These are phyloP conservation scores for Rhynchonycteris naso DNA, from an alignment of 2,797 vertebrate species.

Conservation along the genomic window DNA sequence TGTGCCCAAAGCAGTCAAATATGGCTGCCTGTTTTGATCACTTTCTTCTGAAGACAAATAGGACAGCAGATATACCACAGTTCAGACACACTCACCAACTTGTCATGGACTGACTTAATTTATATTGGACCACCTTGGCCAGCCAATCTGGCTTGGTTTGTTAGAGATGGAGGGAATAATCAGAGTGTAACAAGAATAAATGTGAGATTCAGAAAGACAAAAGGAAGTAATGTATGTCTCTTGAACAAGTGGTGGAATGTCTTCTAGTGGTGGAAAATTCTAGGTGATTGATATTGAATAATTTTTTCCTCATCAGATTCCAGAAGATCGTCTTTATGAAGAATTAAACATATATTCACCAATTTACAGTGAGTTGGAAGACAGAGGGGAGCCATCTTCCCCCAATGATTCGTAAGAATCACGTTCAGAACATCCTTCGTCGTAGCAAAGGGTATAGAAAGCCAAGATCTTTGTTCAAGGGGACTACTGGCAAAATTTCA, in stretches of 20 bases:
- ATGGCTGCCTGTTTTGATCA: not conserved
- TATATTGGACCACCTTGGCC: not conserved
- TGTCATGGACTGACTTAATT: not conserved
- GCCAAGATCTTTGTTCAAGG: not conserved
- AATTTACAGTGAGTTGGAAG: slow-evolving; percentile 73
- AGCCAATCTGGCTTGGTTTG: not conserved
- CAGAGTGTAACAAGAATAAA: not conserved
- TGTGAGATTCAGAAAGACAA: not conserved
- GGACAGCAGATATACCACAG: not conserved
- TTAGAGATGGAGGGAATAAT: not conserved
- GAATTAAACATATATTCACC: slow-evolving; percentile 73
- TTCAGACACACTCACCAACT: not conserved
- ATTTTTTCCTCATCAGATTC: slow-evolving; percentile 53
- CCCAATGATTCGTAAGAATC: not conserved
- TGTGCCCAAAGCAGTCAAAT: not conserved
- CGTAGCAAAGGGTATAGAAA: not conserved
- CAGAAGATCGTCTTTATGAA: slow-evolving; percentile 77
- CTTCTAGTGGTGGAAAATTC: not conserved
- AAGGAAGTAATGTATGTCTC: not conserved
- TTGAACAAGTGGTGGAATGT: not conserved
- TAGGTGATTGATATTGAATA: not conserved
- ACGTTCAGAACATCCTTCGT: not conserved
- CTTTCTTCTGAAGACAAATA: not conserved
- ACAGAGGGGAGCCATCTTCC: not conserved
- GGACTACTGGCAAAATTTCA: not conserved